phyloP scores from a whole-genome alignment of 2,797 vertebrate species.

The Acanthurus tractus region DNA sequence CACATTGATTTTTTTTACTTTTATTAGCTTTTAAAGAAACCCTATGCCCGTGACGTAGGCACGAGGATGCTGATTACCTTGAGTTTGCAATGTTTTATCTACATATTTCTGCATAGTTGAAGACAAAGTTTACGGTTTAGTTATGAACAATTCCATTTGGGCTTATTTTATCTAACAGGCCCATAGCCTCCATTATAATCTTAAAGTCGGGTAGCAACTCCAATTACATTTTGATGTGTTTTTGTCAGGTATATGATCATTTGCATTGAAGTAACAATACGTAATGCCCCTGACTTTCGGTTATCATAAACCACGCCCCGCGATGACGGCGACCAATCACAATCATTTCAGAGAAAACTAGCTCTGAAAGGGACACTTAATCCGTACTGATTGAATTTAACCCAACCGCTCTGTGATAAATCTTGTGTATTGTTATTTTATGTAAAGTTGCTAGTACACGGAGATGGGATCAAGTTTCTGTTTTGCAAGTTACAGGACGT shows the following conservation, averaged over 20 bases:
- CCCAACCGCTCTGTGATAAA: too few relatives aligned
- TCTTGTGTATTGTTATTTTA: too few relatives aligned
- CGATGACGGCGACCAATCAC: neutral
- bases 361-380: neutral
- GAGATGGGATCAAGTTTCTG: too few relatives aligned
- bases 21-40: neutral
- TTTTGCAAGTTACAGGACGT: too few relatives aligned
- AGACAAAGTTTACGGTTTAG: neutral
- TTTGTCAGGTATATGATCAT: neutral
- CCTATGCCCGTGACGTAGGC: neutral
- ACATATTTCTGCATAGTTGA: neutral
- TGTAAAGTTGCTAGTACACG: too few relatives aligned
- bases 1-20: neutral
- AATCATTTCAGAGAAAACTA: neutral
- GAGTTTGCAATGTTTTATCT: neutral
- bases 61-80: neutral
- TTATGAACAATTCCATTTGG: too few relatives aligned
- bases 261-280: neutral
- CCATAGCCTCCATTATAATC: neutral
- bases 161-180: neutral
- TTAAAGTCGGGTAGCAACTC: neutral
- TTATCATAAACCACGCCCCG: neutral
- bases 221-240: neutral
- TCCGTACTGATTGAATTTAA: neutral
- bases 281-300: neutral